Conservation (phyloP, 2,888 invertebrate species). For the Zonitis immaculata region DNA sequence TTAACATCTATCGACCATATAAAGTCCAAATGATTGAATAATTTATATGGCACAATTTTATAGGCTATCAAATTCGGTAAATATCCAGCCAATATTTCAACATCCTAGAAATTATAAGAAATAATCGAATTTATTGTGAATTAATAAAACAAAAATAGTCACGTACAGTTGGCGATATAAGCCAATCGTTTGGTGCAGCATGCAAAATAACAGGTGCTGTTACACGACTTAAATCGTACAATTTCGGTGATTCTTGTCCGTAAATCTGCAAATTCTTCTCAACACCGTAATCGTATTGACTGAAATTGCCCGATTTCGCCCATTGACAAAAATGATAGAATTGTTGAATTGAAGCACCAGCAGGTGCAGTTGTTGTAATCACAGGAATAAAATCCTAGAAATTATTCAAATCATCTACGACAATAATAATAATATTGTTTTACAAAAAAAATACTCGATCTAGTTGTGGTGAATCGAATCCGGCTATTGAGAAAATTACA, state of each 20-base stretch:
- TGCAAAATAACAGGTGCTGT: constrained; percentile 17
- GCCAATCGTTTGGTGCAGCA: constrained; percentile 12
- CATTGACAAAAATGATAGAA: constrained; percentile 11
- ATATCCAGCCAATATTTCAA: constrained; percentile 50
- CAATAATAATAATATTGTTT: too few relatives aligned
- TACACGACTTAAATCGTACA: constrained; percentile 4
- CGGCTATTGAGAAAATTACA: constrained; percentile 6
- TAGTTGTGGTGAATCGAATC: constrained; percentile 6
- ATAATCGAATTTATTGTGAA: background rate
- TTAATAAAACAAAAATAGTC: background rate
- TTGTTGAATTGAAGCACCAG: constrained; percentile 16
- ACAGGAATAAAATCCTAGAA: constrained; percentile 15
- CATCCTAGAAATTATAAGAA: too few relatives aligned
- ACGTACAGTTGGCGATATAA: background rate
- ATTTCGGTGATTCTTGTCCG: constrained; percentile 10
- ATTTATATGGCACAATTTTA: constrained; percentile 30
- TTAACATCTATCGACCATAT: constrained; percentile 49
- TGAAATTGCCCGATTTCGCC: constrained; percentile 10
- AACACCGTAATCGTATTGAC: constrained; percentile 20
- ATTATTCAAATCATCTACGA: too few relatives aligned
- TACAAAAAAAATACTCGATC: background rate
- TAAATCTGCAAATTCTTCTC: constrained; percentile 16
- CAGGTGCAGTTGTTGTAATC: constrained; percentile 10
- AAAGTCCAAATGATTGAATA: constrained; percentile 53
- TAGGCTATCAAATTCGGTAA: constrained; percentile 46